Evolutionary conservation across 2,888 invertebrate genomes (phyloP).

Genomic region (Melolontha melolontha): DNA sequence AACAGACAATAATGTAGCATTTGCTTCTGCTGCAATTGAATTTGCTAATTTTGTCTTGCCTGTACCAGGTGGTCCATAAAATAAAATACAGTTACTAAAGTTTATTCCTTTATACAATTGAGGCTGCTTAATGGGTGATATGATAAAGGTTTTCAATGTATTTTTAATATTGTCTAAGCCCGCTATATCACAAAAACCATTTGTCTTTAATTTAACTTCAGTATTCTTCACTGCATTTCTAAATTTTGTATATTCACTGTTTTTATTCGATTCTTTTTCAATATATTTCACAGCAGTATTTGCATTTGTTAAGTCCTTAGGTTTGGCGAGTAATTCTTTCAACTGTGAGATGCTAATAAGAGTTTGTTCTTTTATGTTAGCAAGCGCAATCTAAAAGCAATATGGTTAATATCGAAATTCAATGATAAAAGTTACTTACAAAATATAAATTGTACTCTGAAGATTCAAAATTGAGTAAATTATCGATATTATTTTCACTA

Average conservation of each 20-base stretch:
- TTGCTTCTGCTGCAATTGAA: slow-evolving; percentile 66
- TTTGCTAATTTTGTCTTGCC: slow-evolving; percentile 66
- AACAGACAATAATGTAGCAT: slow-evolving; percentile 67
- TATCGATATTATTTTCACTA: slow-evolving; percentile 7
- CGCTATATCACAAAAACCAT: slow-evolving; percentile 65
- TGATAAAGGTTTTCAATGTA: slow-evolving; percentile 65
- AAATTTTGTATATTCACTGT: slow-evolving; percentile 5
- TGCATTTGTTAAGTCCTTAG: not conserved
- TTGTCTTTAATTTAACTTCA: slow-evolving; percentile 54
- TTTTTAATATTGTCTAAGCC: slow-evolving; percentile 67
- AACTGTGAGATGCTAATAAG: slow-evolving; percentile 12
- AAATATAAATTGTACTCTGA: slow-evolving; percentile 9
- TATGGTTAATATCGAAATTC: not conserved
- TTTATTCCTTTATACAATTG: slow-evolving; percentile 67
- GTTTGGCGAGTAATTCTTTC: slow-evolving; percentile 3
- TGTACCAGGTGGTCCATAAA: slow-evolving; percentile 69
- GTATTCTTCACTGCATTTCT: slow-evolving; percentile 44
- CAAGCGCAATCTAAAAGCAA: slow-evolving; percentile 14
- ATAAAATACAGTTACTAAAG: slow-evolving; percentile 67
- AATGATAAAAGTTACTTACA: not conserved
- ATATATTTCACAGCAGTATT: not conserved
- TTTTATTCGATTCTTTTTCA: slow-evolving; percentile 8
- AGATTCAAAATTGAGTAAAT: slow-evolving; percentile 1
- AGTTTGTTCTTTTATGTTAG: slow-evolving; percentile 7
- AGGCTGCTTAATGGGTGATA: slow-evolving; percentile 69